Conservation (phyloP, 2,888 invertebrate genomes). For the Cheilosia soror region DNA sequence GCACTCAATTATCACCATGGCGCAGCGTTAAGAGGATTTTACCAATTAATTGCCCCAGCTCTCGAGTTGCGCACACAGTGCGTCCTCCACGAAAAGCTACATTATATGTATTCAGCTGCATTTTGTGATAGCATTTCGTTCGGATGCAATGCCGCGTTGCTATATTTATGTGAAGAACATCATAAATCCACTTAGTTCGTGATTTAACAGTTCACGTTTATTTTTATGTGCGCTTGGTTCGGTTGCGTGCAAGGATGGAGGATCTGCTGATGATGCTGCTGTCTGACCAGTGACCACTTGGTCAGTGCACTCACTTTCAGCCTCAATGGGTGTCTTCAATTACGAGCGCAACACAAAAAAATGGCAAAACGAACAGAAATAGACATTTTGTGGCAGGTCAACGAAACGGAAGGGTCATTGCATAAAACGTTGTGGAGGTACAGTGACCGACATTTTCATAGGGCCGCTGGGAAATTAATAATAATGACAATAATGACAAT, state of each 20-base stretch:
- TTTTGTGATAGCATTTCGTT: constrained; percentile 59
- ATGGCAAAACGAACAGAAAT: constrained; percentile 42
- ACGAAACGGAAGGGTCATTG: constrained; percentile 53
- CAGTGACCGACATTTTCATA: constrained; percentile 28
- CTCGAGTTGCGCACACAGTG: constrained; percentile 46
- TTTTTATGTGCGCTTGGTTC: constrained; percentile 51
- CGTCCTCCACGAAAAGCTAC: constrained; percentile 25
- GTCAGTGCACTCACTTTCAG: constrained; percentile 57
- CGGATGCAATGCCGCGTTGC: constrained; percentile 55
- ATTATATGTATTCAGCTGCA: constrained; percentile 28
- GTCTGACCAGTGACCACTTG: constrained; percentile 32
- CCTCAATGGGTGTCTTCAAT: constrained; percentile 53
- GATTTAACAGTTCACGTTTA: constrained; percentile 74
- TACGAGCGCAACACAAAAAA: constrained; percentile 22
- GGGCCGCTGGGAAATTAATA: too few relatives aligned
- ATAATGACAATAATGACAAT: too few relatives aligned
- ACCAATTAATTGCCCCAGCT: constrained; percentile 71
- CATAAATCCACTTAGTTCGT: constrained; percentile 75
- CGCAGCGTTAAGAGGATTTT: constrained; percentile 72
- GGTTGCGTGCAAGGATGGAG: background rate
- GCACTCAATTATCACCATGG: constrained; percentile 73
- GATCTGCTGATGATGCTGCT: constrained; percentile 29
- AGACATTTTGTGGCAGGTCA: constrained; percentile 59
- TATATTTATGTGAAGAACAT: constrained; percentile 71
- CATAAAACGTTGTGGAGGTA: constrained; percentile 10